Conservation (phyloP, 2,797 vertebrate species). For the Gila robusta region DNA sequence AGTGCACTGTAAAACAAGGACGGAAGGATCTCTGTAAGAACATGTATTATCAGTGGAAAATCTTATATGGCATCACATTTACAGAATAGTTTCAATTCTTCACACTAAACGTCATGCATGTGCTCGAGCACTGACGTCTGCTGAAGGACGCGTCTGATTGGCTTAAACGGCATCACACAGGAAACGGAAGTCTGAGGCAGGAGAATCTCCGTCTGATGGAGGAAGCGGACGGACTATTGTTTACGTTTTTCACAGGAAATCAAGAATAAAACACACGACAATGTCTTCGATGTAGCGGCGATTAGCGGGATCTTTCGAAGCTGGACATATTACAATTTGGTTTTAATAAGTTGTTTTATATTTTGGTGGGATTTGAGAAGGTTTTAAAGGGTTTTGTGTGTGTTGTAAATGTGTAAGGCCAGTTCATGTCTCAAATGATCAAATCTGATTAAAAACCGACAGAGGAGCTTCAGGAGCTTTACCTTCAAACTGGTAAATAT, state of each 20-base stretch:
- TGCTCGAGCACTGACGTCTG: not conserved
- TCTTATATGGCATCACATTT: not conserved
- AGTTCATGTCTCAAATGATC: not conserved
- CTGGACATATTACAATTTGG: too few relatives aligned
- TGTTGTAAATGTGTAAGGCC: constrained; percentile 40
- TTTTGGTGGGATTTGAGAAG: constrained; percentile 1
- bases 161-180: not conserved
- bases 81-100: not conserved
- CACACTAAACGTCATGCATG: not conserved
- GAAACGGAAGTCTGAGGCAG: constrained; percentile 40
- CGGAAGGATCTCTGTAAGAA: not conserved
- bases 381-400: constrained; percentile 19
- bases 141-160: constrained; percentile 17
- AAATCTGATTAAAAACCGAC: not conserved
- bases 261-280: constrained; percentile 1
- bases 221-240: constrained; percentile 27
- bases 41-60: not conserved
- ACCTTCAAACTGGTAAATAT: constrained; percentile 13
- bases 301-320: not conserved
- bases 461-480: constrained; percentile 2
- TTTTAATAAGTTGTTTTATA: constrained; percentile 1
- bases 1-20: not conserved
- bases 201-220: not conserved
- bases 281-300: constrained; percentile 28
- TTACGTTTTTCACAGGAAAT: constrained; percentile 45